A percentile compares a stretch with the other conserved stretches of the same genome.
Evolutionary conservation across 2,113 vertebrate genomes (phyloP).

Genomic region (Apodemus sylvaticus): DNA sequence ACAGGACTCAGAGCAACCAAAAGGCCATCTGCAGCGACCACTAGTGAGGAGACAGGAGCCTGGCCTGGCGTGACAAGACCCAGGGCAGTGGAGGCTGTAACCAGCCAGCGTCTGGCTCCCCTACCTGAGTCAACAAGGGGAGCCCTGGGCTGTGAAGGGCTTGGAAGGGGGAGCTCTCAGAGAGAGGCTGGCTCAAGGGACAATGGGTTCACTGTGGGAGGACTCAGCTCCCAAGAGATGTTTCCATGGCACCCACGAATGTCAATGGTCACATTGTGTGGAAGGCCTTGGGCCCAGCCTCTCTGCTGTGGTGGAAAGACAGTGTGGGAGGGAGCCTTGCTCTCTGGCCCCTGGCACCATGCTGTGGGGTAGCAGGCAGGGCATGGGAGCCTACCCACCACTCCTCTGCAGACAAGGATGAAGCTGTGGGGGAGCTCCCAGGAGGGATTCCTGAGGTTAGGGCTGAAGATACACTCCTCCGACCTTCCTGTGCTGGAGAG

Average conservation of each 20-base stretch:
- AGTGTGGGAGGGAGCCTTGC: not conserved
- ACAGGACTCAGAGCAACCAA: not conserved
- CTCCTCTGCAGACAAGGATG: not conserved
- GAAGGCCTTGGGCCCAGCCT: not conserved
- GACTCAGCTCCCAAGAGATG: not conserved
- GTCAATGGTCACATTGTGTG: conserved; percentile 63
- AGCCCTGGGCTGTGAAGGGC: not conserved
- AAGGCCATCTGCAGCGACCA: not conserved
- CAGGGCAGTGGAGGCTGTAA: not conserved
- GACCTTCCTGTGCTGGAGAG: not conserved
- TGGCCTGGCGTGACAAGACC: not conserved
- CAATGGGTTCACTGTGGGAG: conserved; percentile 60
- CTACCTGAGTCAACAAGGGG: not conserved
- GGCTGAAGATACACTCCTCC: too few relatives aligned
- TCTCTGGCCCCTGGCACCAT: too few relatives aligned
- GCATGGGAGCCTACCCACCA: not conserved
- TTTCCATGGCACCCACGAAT: conserved; percentile 54
- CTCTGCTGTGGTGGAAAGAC: not conserved
- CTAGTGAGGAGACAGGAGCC: not conserved
- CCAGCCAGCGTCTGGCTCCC: not conserved
- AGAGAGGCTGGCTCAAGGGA: not conserved
- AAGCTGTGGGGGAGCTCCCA: not conserved
- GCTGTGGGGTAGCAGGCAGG: not conserved
- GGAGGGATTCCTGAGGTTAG: not conserved
- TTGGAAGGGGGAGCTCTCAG: not conserved